Evolutionary conservation across 2,113 vertebrate genomes (phyloP), one percentile per base, ranked within the genome.

Genomic region (Tachycineta bicolor): DNA sequence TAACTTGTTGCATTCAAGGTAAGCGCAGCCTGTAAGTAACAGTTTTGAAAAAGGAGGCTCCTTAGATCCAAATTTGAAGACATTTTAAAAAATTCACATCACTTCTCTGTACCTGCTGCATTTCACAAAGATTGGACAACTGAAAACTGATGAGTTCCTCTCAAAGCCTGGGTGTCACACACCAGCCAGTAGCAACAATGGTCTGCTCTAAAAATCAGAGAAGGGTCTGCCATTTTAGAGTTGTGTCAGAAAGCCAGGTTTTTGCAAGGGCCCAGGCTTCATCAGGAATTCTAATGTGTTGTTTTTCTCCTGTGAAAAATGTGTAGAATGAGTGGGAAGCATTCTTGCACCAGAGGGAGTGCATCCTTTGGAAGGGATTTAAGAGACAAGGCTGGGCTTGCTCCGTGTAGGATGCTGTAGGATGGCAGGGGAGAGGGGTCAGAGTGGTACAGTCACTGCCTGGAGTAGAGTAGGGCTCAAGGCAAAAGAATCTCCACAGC

Each of bases 331-430:
- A 90, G 65, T 25, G 39, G 81, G 65, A 88, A 50, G 65, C 41
- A 46, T 47, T 70, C 50, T 75, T 71, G 69, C 22, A 56, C 16
- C 34, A 67, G 34, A 68, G 44, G 39, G 34, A 74, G n/a, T 26
- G 52, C 44, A 68, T 58, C 39, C 70, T 87, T 75, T 1, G 2
- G 67, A 43, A 82, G 26, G 62, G 19, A 64, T 58, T 29, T 49
- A n/a, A 56, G 28, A 41, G 19, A 39, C 1, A 2, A 31, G 28
- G n/a, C 39, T 77, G 52, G 18, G 50, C 34, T 81, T 74, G 65
- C 31, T 91, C 37, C 0, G 0, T 20, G 7, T 15, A 37, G 37
- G 37, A 37, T 37, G 20, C 59, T 37, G 44, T 4, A 6, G 77
- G 41, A 46, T 12, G 37, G 28, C 47, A 49, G 10, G 16, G 43